Base-by-base conservation (phyloP, 2,888 invertebrate species). In the Agonopterix alstromeriana region DNA sequence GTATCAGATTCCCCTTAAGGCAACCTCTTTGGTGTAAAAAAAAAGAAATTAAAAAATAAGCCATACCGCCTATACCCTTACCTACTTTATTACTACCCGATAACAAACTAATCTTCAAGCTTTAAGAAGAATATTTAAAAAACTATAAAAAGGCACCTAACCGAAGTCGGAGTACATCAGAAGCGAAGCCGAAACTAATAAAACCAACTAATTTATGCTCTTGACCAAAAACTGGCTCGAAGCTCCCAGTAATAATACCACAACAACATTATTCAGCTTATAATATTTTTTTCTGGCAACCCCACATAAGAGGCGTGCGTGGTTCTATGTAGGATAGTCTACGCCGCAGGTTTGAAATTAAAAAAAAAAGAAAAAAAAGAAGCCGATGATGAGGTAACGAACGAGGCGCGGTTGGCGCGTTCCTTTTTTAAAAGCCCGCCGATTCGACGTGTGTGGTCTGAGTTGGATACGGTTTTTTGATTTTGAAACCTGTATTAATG, bases 301-400 rank as follows among this genome's bases (percentile, higher is more conserved):
- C 56, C 65, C 55, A 61, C 54, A 62, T 64, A 63, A 61, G 61
- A 42, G 42, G 61, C 60, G 60, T 62, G 60, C 46, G 60, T n/a
- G n/a, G n/a, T 70, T 67, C 79, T 83, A 81, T 84, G 80, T 84
- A 82, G 77, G 71, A 81, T 83, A 82, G 82, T 73, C 73, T 61
- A 58, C 60, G 70, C 66, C 67, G 75, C 74, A 56, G 71, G 72
- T 64, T 70, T 53, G 54, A 73, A 77, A 79, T 79, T 82, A 82
- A 62, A 66, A 55, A 38, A 36, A 47, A 72, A 66, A 57, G 63
- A 73, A 79, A 74, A 79, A 80, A 75, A 73, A n/a, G n/a, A 82
- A 79, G 66, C 72, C 78, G 76, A 77, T 79, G 85, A 85, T 86
- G 86, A 86, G 84, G 86, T 83, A 86, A 86, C 87, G 85, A 85